A percentile compares a stretch with the other conserved stretches of the same genome.
Conservation (phyloP, 2,888 invertebrate species). For the Ectemnius lituratus region DNA sequence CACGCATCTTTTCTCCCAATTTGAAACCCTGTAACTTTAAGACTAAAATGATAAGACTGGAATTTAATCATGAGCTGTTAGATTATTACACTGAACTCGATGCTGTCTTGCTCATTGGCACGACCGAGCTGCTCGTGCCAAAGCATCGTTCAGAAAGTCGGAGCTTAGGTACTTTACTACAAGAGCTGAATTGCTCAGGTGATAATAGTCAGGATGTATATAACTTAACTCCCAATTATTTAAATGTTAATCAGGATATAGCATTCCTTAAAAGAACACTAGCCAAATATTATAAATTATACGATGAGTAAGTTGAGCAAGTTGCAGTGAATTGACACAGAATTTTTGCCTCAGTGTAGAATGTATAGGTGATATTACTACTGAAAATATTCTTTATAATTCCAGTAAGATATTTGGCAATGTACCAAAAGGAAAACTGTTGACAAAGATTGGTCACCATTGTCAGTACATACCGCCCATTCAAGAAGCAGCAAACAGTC, state of each 20-base stretch:
- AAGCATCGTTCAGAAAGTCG: slow-evolving; percentile 64
- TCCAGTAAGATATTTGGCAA: slow-evolving; percentile 69
- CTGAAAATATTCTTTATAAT: slow-evolving; percentile 13
- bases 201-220: slow-evolving; percentile 64
- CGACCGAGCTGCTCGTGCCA: slow-evolving; percentile 76
- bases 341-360: neutral
- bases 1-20: slow-evolving; percentile 88
- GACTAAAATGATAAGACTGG: slow-evolving; percentile 84
- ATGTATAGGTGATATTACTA: neutral
- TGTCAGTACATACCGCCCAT: slow-evolving; percentile 73
- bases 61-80: slow-evolving; percentile 89
- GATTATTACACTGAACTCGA: slow-evolving; percentile 94
- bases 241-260: slow-evolving; percentile 69
- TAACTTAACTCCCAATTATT: slow-evolving; percentile 73
- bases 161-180: slow-evolving; percentile 69
- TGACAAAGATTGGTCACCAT: slow-evolving; percentile 69
- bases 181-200: slow-evolving; percentile 61
- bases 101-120: slow-evolving; percentile 89
- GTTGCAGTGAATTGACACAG: neutral
- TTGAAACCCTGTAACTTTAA: slow-evolving; percentile 71
- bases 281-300: slow-evolving; percentile 70
- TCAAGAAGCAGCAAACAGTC: slow-evolving; percentile 73
- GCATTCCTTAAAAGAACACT: slow-evolving; percentile 67
- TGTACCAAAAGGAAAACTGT: slow-evolving; percentile 70
- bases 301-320: slow-evolving; percentile 65